Conservation (phyloP, 2,888 invertebrate genomes). For the Brachypalpus laphriformis region DNA sequence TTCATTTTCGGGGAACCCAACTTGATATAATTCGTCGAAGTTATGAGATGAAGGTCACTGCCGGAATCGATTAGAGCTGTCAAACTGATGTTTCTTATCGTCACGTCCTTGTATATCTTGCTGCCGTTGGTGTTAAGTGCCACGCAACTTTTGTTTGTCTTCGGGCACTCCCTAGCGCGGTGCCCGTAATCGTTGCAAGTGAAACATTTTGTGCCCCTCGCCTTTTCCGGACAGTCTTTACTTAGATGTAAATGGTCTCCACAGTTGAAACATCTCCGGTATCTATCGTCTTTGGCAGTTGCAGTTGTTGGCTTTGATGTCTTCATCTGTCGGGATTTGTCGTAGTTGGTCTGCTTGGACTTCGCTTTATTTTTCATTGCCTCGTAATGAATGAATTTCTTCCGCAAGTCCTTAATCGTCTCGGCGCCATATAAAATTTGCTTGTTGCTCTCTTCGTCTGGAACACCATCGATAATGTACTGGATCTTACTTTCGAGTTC, state of each 20-base stretch:
- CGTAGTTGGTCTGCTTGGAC: background rate
- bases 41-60: slow-evolving; percentile 29
- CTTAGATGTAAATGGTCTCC: background rate
- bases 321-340: background rate
- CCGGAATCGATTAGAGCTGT: slow-evolving; percentile 26
- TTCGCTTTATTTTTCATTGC: background rate
- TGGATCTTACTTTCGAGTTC: slow-evolving; percentile 31
- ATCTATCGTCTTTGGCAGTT: background rate
- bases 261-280: slow-evolving; percentile 3
- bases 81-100: background rate
- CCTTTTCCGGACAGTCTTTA: slow-evolving; percentile 22
- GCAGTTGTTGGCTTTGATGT: background rate
- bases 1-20: slow-evolving; percentile 35
- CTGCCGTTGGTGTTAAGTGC: background rate
- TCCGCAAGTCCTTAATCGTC: slow-evolving; percentile 17
- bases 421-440: slow-evolving; percentile 19
- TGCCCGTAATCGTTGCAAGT: slow-evolving; percentile 26
- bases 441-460: background rate
- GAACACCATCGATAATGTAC: slow-evolving; percentile 29
- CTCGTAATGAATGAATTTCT: background rate
- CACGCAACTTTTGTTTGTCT: too few relatives aligned
- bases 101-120: slow-evolving; percentile 16
- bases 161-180: background rate
- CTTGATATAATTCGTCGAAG: slow-evolving; percentile 7
- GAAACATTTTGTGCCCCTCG: slow-evolving; percentile 15